Conservation (phyloP, 2,113 vertebrate species). For the Kryptolebias marmoratus region DNA sequence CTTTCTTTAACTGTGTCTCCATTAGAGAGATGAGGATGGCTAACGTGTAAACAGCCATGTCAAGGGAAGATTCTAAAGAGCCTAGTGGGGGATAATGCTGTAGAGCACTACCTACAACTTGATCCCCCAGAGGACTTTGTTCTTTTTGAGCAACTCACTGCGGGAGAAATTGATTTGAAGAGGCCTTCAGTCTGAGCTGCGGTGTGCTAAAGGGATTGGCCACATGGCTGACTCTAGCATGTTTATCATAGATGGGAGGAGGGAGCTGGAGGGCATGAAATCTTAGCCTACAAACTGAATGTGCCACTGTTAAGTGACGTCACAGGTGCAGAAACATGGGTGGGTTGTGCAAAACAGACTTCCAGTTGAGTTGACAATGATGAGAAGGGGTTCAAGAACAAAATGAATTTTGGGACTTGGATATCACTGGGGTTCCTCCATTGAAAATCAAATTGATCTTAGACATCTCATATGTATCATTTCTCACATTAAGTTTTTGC, state of each 20-base stretch:
- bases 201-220: conserved; percentile 69
- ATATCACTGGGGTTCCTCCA: conserved; percentile 21
- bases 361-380: conserved; percentile 68
- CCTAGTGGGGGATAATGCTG: conserved; percentile 50
- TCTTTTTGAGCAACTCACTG: conserved; percentile 60
- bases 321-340: conserved; percentile 70
- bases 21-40: conserved; percentile 60
- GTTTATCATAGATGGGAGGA: conserved; percentile 47
- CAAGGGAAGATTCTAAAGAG: conserved; percentile 65
- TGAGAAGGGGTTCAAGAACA: conserved; percentile 40
- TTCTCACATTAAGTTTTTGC: conserved; percentile 42
- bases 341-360: conserved; percentile 64
- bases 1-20: conserved; percentile 59
- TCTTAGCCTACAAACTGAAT: conserved; percentile 58
- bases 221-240: conserved; percentile 64
- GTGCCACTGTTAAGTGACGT: conserved; percentile 73
- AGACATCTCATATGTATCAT: conserved; percentile 31
- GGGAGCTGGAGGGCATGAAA: conserved; percentile 5
- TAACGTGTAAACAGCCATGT: conserved; percentile 71
- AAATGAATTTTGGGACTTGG: conserved; percentile 19
- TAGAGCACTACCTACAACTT: conserved; percentile 58
- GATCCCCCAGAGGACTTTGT: conserved; percentile 64
- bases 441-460: not conserved
- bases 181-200: conserved; percentile 62
- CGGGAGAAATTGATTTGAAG: conserved; percentile 72